phyloP scores from a whole-genome alignment of 2,888 invertebrate species.

The Vanessa cardui region DNA sequence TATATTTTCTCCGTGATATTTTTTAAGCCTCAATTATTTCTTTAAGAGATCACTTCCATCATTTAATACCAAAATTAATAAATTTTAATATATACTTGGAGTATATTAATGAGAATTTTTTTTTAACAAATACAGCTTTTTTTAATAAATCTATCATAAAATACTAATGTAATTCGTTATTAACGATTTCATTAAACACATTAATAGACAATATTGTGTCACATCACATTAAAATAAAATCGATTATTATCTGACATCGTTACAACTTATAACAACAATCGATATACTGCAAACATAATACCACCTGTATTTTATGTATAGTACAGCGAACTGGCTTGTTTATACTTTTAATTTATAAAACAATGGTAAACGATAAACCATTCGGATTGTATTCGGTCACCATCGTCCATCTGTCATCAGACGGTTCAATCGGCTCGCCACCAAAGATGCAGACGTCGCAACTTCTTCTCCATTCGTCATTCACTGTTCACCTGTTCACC shows the following conservation, averaged over 20 bases:
- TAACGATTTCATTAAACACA: conserved; percentile 7
- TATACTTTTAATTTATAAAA: background rate
- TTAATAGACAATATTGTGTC: background rate
- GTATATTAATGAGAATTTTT: conserved; percentile 12
- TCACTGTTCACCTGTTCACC: conserved; percentile 68
- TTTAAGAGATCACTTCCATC: conserved; percentile 31
- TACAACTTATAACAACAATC: conserved; percentile 1
- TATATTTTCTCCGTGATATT: conserved; percentile 15
- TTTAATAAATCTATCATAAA: background rate
- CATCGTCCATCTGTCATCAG: background rate
- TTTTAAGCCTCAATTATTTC: conserved; percentile 31
- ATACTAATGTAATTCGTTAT: conserved; percentile 22
- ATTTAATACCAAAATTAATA: conserved; percentile 2
- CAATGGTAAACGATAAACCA: conserved; percentile 16
- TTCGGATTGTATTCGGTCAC: background rate
- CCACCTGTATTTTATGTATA: background rate
- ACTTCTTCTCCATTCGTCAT: conserved; percentile 61
- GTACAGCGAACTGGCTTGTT: conserved; percentile 3
- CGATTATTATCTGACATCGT: background rate
- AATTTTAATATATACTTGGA: conserved; percentile 9
- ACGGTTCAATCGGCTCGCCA: conserved; percentile 47
- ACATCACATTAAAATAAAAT: conserved; percentile 1
- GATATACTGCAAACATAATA: background rate
- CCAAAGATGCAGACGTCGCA: conserved; percentile 67
- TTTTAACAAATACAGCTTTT: background rate